phyloP scores from a whole-genome alignment of 2,797 vertebrate genomes.

The Chromis chromis region DNA sequence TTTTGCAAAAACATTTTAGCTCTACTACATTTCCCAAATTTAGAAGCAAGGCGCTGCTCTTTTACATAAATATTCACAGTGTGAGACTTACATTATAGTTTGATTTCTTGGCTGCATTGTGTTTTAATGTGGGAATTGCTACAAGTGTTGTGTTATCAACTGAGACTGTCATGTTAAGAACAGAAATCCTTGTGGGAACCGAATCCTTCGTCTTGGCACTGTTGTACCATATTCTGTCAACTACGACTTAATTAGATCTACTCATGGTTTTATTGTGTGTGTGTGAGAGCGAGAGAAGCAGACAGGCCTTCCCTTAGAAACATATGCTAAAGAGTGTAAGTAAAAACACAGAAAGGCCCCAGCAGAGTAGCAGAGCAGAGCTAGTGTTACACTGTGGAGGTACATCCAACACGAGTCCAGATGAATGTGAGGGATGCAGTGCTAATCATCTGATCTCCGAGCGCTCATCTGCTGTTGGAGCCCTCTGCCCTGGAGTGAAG shows the following conservation, averaged over 20 bases:
- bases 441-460: constrained; percentile 58
- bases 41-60: background rate
- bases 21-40: background rate
- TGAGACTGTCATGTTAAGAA: background rate
- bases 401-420: constrained; percentile 15
- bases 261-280: constrained; percentile 4
- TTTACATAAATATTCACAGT: background rate
- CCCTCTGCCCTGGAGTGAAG: constrained; percentile 55
- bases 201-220: constrained; percentile 14
- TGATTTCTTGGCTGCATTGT: background rate
- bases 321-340: constrained; percentile 3
- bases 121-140: constrained; percentile 15
- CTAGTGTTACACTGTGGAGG: constrained; percentile 26
- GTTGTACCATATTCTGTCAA: constrained; percentile 1
- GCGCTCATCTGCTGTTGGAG: constrained; percentile 58
- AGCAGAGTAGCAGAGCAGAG: constrained; percentile 19
- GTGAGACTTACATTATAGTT: background rate
- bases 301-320: background rate
- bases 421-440: constrained; percentile 48
- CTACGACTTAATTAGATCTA: background rate
- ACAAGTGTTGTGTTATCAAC: constrained; percentile 1
- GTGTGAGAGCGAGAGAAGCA: constrained; percentile 1
- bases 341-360: constrained; percentile 31
- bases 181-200: constrained; percentile 17
- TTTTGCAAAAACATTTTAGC: background rate